phyloP scores from a whole-genome alignment of 1,140 invertebrate genomes.

The Drosophila cardini region DNA sequence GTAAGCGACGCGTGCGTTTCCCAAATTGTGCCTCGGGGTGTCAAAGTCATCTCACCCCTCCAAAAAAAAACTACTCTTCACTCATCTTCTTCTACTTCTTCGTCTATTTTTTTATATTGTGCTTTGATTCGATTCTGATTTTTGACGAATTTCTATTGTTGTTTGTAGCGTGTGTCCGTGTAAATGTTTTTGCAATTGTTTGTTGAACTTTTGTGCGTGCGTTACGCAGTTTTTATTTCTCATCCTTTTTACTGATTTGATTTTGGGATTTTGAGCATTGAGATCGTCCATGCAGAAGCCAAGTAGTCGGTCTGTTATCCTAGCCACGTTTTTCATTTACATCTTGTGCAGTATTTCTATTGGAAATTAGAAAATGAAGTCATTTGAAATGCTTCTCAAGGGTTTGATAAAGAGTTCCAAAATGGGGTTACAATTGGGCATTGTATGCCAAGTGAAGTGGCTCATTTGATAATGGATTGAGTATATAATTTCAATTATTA shows the following conservation, averaged over 20 bases:
- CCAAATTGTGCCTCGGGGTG: slow-evolving; percentile 71
- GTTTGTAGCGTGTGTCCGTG: slow-evolving; percentile 62
- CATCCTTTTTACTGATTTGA: slow-evolving; percentile 12
- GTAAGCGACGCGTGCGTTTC: slow-evolving; percentile 64
- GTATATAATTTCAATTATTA: neutral
- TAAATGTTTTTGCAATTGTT: slow-evolving; percentile 81
- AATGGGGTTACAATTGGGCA: slow-evolving; percentile 33
- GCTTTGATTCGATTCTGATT: slow-evolving; percentile 78
- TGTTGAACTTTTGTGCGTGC: slow-evolving; percentile 75
- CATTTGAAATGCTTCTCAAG: slow-evolving; percentile 67
- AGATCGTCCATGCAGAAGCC: slow-evolving; percentile 42
- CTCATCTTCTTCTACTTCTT: neutral
- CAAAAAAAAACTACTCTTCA: slow-evolving; percentile 19
- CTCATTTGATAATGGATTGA: slow-evolving; percentile 37
- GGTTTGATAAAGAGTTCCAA: slow-evolving; percentile 43
- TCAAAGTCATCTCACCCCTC: slow-evolving; percentile 61
- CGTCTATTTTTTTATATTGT: slow-evolving; percentile 52
- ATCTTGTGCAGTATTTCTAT: slow-evolving; percentile 70
- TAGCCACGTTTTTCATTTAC: slow-evolving; percentile 69
- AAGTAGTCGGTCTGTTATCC: slow-evolving; percentile 22
- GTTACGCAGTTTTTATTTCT: slow-evolving; percentile 45
- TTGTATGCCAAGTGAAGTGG: slow-evolving; percentile 48
- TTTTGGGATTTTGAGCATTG: slow-evolving; percentile 36
- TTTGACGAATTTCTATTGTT: slow-evolving; percentile 72
- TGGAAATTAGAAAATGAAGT: slow-evolving; percentile 80